Base-by-base conservation (phyloP, 2,888 invertebrate genomes). In the Acanthosepion lycidas region DNA sequence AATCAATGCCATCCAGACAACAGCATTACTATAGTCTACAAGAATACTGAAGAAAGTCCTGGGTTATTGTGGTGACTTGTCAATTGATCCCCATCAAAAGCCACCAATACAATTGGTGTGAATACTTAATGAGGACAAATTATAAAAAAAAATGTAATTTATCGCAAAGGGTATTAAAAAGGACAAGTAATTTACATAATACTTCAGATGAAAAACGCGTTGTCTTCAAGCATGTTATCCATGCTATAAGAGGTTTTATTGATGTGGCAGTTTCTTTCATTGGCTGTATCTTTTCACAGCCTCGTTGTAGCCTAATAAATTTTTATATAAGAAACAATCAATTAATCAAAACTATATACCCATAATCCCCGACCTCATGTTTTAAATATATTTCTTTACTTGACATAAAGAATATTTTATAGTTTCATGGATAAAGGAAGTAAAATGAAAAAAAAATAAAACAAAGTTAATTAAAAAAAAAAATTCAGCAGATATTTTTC, bases 251-350 rank as follows among this genome's bases (percentile, higher is more conserved):
- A 59, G 20, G 59, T 59, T 59, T 59, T n/a, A n/a, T 5, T 28
- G 5, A 78, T n/a, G 78, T 78, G 18, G 78, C 78, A 78, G 78
- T 78, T 78, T 23, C 78, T 78, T 78, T 78, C 5, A 78, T 78
- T 78, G n/a, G 78, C 78, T 78, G 78, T 78, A 78, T n/a, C 15
- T 78, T n/a, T 78, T 78, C 78, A 78, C 78, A 78, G 78, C 78
- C 78, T 78, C 78, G 78, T 78, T 78, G 78, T n/a, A n/a, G n/a
- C 78, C 78, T n/a, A 78, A 78, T 59, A 12, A 51, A 51, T 51
- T 51, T 12, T 78, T 78, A 78, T 78, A 78, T 78, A 12, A n/a
- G 20, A 78, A n/a, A 78, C 78, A 78, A 2, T 78, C n/a, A 78
- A 33, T 78, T 15, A 78, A 78, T n/a, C 78, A 59, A 59, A 59